Percentiles rank a stretch among this genome's conserved stretches.
These are phyloP conservation scores for Tetranychus truncatus DNA, from an alignment of 2,888 invertebrate genomes.

Conservation along the genomic window DNA sequence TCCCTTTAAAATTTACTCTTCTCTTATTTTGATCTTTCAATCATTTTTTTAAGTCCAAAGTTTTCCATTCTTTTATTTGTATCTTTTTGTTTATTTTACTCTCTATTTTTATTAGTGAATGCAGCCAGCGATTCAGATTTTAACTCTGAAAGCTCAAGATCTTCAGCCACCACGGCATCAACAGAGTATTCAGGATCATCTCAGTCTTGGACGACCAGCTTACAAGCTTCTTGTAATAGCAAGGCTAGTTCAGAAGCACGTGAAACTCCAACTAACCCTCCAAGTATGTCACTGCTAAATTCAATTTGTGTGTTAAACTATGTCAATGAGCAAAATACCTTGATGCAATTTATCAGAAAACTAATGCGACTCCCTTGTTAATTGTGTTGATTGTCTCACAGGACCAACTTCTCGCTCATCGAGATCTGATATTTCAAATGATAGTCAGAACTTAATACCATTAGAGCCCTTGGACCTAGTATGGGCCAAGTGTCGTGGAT, in stretches of 20 bases:
- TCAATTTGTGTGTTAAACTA: background rate
- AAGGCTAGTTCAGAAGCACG: conserved; percentile 16
- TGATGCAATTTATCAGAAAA: background rate
- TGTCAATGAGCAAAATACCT: too few species aligned
- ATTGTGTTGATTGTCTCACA: conserved; percentile 3
- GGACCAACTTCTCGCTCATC: conserved; percentile 18
- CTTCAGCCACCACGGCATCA: conserved; percentile 6
- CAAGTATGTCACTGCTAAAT: conserved; percentile 4
- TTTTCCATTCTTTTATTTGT: background rate
- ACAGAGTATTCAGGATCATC: conserved; percentile 14
- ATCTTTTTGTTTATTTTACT: background rate
- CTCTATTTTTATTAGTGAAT: conserved; percentile 9
- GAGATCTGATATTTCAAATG: conserved; percentile 20
- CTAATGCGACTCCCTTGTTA: background rate
- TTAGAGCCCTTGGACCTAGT: conserved; percentile 73
- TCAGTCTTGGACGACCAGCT: conserved; percentile 3
- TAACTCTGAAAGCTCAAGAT: conserved; percentile 16
- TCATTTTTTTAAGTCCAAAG: background rate
- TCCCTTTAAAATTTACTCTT: background rate
- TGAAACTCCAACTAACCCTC: background rate
- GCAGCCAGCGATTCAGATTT: conserved; percentile 15
- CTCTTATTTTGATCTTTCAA: background rate
- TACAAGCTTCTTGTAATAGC: conserved; percentile 16
- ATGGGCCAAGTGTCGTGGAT: conserved; percentile 90
- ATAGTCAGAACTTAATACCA: conserved; percentile 32